These are phyloP conservation scores for Sarcophaga rosellei DNA, from an alignment of 2,888 invertebrate species.

Conservation along the genomic window DNA sequence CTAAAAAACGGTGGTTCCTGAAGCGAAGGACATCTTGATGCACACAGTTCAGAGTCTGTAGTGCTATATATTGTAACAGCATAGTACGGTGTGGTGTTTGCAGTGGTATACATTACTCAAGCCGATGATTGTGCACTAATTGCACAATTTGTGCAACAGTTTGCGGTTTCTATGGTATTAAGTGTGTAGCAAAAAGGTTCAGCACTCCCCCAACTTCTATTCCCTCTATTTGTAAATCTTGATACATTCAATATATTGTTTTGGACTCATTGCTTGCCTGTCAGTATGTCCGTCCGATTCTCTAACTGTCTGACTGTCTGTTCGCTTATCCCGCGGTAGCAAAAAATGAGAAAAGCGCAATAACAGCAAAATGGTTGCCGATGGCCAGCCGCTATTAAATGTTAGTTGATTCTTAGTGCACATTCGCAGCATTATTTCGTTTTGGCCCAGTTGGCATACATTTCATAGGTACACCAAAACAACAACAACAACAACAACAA, in stretches of 20 bases:
- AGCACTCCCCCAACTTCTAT: slow-evolving; percentile 46
- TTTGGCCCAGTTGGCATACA: slow-evolving; percentile 68
- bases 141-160: slow-evolving; percentile 68
- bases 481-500: slow-evolving; percentile 61
- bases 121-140: slow-evolving; percentile 69
- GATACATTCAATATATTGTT: slow-evolving; percentile 60
- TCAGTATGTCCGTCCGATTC: slow-evolving; percentile 24
- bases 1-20: slow-evolving; percentile 67
- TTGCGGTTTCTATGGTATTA: slow-evolving; percentile 50
- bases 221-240: slow-evolving; percentile 19
- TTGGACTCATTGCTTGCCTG: slow-evolving; percentile 33
- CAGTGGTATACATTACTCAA: slow-evolving; percentile 64
- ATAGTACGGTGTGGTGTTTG: slow-evolving; percentile 26
- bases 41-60: slow-evolving; percentile 22
- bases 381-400: slow-evolving; percentile 66
- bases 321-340: slow-evolving; percentile 65
- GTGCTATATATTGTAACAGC: background rate
- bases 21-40: slow-evolving; percentile 73
- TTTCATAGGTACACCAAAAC: slow-evolving; percentile 68
- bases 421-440: slow-evolving; percentile 59
- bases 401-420: slow-evolving; percentile 64
- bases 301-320: slow-evolving; percentile 41
- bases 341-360: slow-evolving; percentile 45
- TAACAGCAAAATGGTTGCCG: slow-evolving; percentile 61
- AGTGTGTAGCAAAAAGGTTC: slow-evolving; percentile 66